A percentile compares a stretch with the other conserved stretches of the same genome.
phyloP scores from a whole-genome alignment of 2,113 vertebrate genomes.

The Accipiter cooperii region DNA sequence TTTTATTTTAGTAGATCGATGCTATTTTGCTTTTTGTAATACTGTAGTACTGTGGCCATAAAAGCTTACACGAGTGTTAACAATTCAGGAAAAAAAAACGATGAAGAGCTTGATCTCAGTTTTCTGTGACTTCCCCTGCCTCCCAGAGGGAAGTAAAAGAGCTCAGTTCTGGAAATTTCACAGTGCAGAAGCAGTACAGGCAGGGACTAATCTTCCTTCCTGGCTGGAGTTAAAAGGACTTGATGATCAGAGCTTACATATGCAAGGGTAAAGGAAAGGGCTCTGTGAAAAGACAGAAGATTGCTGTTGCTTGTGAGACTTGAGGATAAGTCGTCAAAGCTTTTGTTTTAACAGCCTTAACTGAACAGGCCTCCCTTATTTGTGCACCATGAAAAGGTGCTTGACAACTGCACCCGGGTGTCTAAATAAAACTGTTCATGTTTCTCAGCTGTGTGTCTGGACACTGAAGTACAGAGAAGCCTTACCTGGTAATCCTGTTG shows the following conservation, averaged over 20 bases:
- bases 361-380: background rate
- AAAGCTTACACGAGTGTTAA: background rate
- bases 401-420: background rate
- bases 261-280: background rate
- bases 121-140: background rate
- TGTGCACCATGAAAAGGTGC: background rate
- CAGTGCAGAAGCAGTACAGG: background rate
- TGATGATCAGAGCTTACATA: constrained; percentile 2
- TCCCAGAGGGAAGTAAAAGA: background rate
- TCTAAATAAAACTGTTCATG: background rate
- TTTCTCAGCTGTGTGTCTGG: background rate
- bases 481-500: constrained; percentile 30
- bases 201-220: constrained; percentile 37
- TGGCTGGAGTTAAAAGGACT: constrained; percentile 21
- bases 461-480: background rate
- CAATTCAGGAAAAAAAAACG: background rate
- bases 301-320: background rate
- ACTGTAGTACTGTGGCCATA: background rate
- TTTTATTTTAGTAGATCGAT: background rate
- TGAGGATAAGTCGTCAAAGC: background rate
- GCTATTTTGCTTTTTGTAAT: background rate
- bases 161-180: constrained; percentile 7
- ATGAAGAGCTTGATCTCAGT: background rate
- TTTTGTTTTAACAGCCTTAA: constrained; percentile 12
- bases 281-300: background rate